These are phyloP conservation scores for Athene noctua DNA, from an alignment of 2,113 vertebrate species.

Conservation along the genomic window DNA sequence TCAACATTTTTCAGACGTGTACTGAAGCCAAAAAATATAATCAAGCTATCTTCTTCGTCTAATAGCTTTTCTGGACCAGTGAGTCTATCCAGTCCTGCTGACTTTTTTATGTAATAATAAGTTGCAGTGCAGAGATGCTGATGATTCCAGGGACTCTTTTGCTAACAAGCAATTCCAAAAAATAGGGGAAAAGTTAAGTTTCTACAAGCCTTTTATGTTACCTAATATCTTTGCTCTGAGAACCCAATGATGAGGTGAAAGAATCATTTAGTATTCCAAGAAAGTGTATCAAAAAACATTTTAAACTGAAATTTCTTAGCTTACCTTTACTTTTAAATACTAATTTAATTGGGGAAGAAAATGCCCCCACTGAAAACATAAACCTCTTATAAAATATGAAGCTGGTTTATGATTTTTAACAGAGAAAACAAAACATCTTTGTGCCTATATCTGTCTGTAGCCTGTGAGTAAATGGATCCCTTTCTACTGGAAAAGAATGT, in stretches of 20 bases:
- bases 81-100: background rate
- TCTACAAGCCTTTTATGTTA: background rate
- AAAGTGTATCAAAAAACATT: background rate
- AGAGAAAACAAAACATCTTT: background rate
- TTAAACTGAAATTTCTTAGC: background rate
- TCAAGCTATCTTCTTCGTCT: background rate
- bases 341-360: background rate
- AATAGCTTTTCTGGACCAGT: constrained; percentile 14
- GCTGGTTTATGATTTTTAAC: background rate
- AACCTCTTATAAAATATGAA: background rate
- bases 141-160: background rate
- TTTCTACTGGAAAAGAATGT: background rate
- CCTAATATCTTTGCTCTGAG: background rate
- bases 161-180: background rate
- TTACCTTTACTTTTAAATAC: background rate
- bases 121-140: background rate
- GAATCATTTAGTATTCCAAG: background rate
- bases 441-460: background rate
- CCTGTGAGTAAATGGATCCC: background rate
- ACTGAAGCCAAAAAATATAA: background rate
- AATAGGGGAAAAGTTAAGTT: background rate
- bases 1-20: background rate
- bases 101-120: background rate
- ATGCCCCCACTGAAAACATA: background rate
- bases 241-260: background rate